Evolutionary conservation across 2,888 invertebrate species (phyloP), one percentile per base, ranked within the genome.

Genomic region (Daptonema setosum): DNA sequence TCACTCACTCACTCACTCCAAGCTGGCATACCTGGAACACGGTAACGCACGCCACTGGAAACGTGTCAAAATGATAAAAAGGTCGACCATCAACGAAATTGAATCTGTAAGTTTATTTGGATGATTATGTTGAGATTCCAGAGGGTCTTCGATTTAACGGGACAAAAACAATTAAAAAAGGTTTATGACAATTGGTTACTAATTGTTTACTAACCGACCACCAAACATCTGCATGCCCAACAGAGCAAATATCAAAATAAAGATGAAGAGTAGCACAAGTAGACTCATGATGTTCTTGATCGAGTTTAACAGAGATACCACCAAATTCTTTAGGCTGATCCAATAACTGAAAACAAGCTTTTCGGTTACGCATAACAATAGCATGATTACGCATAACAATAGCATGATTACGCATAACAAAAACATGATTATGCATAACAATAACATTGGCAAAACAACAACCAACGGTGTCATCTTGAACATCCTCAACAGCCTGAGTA

Each of bases 171-270:
- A n/a, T n/a, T n/a, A n/a, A n/a, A n/a, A n/a, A n/a, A n/a, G n/a
- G n/a, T n/a, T n/a, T n/a, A n/a, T n/a, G n/a, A n/a, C n/a, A n/a
- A n/a, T n/a, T n/a, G n/a, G n/a, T n/a, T n/a, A n/a, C n/a, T n/a
- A n/a, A n/a, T n/a, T n/a, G n/a, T n/a, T n/a, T n/a, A 25, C 50
- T 14, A 2, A 95, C 75, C 82, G 85, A 53, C 95, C 95, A 30
- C 95, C 95, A 76, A 95, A 95, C 51, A 95, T 87, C 77, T 95
- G 95, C 93, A 95, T 95, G 58, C 95, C 95, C 61, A 95, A 79
- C 58, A 95, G 78, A 41, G 93, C 90, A 76, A 93, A 95, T 75
- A 95, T 95, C 74, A 95, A 90, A 76, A 95, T 93, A 77, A 95
- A 95, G 61, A 95, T 81, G 75, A 93, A 95, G 68, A 95, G 79